phyloP scores from a whole-genome alignment of 2,113 vertebrate genomes.

The Eudorcas thomsonii region DNA sequence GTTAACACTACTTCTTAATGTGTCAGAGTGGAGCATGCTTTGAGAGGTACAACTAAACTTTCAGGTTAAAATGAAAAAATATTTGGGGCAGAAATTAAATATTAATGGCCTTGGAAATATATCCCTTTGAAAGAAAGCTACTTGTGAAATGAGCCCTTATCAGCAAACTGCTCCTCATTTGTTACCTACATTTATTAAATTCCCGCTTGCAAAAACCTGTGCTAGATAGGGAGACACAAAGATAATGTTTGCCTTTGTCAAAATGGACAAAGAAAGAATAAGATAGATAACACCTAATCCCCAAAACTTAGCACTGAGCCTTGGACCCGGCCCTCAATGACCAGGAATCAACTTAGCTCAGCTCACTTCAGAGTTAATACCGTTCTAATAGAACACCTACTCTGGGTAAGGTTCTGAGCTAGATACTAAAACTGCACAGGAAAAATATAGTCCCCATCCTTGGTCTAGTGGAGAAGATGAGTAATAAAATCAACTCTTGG shows the following conservation, averaged over 20 bases:
- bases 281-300: background rate
- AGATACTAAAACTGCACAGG: background rate
- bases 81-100: background rate
- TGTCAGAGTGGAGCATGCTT: background rate
- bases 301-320: background rate
- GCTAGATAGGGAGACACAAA: background rate
- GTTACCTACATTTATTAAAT: background rate
- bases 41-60: background rate
- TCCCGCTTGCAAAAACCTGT: background rate
- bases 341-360: background rate
- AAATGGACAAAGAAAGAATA: background rate
- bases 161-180: background rate
- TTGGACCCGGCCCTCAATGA: background rate
- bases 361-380: background rate
- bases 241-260: background rate
- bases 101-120: background rate
- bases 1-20: background rate
- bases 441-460: background rate
- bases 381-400: background rate
- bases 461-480: background rate
- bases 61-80: background rate
- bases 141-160: background rate
- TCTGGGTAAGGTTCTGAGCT: background rate
- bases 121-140: background rate
- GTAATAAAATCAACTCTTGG: background rate